Conservation (phyloP, 2,888 invertebrate genomes). For the Pollenia amentaria region DNA sequence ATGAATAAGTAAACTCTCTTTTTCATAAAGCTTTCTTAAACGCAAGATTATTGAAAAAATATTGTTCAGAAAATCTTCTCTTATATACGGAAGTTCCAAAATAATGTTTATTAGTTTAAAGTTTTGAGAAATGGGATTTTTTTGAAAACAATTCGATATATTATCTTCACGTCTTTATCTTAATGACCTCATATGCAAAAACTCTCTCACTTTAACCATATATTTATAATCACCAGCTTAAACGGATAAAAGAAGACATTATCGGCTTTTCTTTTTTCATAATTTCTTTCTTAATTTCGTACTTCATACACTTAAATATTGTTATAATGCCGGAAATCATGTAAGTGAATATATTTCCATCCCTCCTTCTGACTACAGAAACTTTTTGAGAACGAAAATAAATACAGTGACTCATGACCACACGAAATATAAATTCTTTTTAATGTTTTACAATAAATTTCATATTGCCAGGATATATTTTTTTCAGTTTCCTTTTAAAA, state of each 20-base stretch:
- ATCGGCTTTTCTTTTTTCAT: slow-evolving; percentile 3
- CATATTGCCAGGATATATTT: background rate
- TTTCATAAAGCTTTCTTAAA: too few relatives aligned
- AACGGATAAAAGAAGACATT: slow-evolving; percentile 4
- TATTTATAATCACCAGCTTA: background rate
- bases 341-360: background rate
- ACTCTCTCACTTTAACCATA: background rate
- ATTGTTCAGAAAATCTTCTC: too few relatives aligned
- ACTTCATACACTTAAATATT: background rate
- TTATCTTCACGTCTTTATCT: too few relatives aligned
- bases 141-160: too few relatives aligned
- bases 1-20: too few relatives aligned
- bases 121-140: too few relatives aligned
- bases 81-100: too few relatives aligned
- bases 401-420: background rate
- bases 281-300: background rate
- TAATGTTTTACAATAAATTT: slow-evolving; percentile 24
- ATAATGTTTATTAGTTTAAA: too few relatives aligned
- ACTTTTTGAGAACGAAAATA: background rate
- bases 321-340: background rate
- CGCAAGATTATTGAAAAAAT: too few relatives aligned
- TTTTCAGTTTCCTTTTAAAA: background rate
- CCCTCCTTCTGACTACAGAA: too few relatives aligned
- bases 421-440: background rate
- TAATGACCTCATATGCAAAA: background rate